Evolutionary conservation across 2,113 vertebrate species (phyloP), one percentile per base, ranked within the genome.

Genomic region (Myrmecobius fasciatus): DNA sequence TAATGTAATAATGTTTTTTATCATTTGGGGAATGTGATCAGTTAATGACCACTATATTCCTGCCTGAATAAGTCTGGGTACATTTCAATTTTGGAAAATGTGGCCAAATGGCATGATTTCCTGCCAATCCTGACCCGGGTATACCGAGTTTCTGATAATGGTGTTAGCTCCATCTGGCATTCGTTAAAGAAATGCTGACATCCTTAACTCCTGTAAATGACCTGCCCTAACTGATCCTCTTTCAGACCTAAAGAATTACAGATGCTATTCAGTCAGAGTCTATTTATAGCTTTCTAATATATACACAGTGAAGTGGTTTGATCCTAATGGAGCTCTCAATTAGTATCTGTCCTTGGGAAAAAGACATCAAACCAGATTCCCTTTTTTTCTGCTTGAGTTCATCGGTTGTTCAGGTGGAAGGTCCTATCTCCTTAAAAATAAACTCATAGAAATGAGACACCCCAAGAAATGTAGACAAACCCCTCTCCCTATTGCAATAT

Each of bases 401-500:
- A 91, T 49, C 92, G 91, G 6, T 46, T 93, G 92, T 96, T 96
- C 0, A 36, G 6, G 51, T 51, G 24, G 91, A 67, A 94, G 89
- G 91, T 96, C 28, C 9, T 8, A 46, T 1, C 51, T 89, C 8
- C 52, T 83, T 93, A 94, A 51, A 91, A 96, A 96, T 25, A 97
- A 54, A 43, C 67, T 83, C 6, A 24, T 22, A 83, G 67, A 83
- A 43, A 1, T 0, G 83, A 96, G 26, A 12, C 89, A 95, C 51
- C 0, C 48, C 88, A 43, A 3, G 53, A 97, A 25, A 43, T 97
- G 97, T 95, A 92, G 28, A 4, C 22, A 94, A 43, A 9, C 43
- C 48, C 31, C 75, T 97, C 46, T 31, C 93, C 17, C 49, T 51
- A 91, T 96, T 92, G 88, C 47, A 89, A 96, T 93, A 95, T 53